Base-by-base conservation (phyloP, 1,140 invertebrate genomes). In the Gonioctena quinquepunctata region DNA sequence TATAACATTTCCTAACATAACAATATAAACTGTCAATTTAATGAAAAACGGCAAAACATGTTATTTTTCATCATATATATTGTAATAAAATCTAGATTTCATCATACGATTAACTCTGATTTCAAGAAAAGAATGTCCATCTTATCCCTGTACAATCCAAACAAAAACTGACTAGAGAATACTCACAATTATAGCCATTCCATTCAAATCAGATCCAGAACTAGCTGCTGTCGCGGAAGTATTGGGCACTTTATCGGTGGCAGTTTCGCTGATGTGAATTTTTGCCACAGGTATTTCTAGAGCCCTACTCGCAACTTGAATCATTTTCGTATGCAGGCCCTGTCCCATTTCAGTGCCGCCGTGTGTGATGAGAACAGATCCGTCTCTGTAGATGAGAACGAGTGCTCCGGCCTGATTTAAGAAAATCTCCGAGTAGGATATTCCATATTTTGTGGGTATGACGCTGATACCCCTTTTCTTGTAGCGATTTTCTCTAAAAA, bases 261-360 rank as follows among this genome's bases (percentile, higher is more conserved):
- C 84, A 0, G 94, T 96, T 84, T 98, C 96, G 60, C 87, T 88
- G 23, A 96, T 95, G 79, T 96, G 91, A 76, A 99, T 95, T 78
- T 92, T 90, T 0, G 90, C 88, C 5, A 87, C 80, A 22, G 93
- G 88, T 18, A 97, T 89, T 27, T 88, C 89, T 1, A 99, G 84
- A 2, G 87, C 88, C 72, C 91, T 85, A 54, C 92, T 92, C 0
- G 92, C 91, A 23, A 94, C 89, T 88, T 97, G 95, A 67, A 96
- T 92, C 91, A 97, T 96, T 86, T 98, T 98, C 0, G 95, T 98
- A 77, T 98, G 93, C 0, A 98, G 83, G 1, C 96, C 97, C 85
- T 98, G 96, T 0, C 97, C 97, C 92, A 98, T 98, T 87, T 99
- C 96, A 16, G 92, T 92, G 16, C 96, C 96, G 42, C 94, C 94